phyloP scores from a whole-genome alignment of 2,888 invertebrate genomes.

The Apocheima hispidaria region DNA sequence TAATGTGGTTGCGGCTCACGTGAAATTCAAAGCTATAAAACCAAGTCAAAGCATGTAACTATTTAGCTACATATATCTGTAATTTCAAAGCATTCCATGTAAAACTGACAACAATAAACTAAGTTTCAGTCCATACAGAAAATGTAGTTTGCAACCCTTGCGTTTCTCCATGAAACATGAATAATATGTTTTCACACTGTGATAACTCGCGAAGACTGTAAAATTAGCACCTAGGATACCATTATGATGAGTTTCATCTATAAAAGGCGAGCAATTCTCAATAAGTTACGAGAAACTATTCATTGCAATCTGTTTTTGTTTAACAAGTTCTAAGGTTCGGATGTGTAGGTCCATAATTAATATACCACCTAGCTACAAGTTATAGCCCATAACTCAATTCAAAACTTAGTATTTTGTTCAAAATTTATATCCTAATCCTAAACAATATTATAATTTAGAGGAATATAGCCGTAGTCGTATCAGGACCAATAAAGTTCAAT shows the following conservation, averaged over 20 bases:
- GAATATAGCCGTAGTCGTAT: no score
- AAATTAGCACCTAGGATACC: conserved; percentile 18
- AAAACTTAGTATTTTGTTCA: no score
- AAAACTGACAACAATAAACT: neutral
- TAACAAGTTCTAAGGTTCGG: conserved; percentile 10
- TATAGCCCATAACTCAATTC: no score
- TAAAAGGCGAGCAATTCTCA: conserved; percentile 29
- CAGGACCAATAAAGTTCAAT: no score
- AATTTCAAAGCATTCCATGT: neutral
- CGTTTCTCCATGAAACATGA: neutral
- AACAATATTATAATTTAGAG: no score
- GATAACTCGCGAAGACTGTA: conserved; percentile 18
- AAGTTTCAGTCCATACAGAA: neutral
- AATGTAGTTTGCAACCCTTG: conserved; percentile 10
- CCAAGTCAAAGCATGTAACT: neutral
- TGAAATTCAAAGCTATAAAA: no score
- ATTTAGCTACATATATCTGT: neutral
- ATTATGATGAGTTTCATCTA: conserved; percentile 21
- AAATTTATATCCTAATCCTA: neutral
- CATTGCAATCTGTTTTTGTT: conserved; percentile 25
- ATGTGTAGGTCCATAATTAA: neutral
- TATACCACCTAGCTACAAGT: neutral
- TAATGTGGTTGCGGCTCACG: no score
- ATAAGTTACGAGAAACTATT: conserved; percentile 28
- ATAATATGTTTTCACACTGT: conserved; percentile 28